These are phyloP conservation scores for Sinodicranocentrus sp. DNA, from an alignment of 2,888 invertebrate species.

Conservation along the genomic window DNA sequence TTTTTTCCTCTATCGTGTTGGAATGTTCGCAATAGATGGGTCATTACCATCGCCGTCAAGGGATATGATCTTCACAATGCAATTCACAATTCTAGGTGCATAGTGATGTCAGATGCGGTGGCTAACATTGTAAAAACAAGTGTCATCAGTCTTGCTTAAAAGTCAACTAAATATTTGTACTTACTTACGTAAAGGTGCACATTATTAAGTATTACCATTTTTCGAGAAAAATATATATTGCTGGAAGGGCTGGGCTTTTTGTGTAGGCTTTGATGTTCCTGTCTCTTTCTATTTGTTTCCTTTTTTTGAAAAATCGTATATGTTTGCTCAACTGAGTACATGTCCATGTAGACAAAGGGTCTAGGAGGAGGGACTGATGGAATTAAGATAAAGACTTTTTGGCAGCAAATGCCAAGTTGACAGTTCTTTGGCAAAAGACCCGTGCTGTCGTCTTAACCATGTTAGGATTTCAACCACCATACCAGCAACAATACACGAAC, in stretches of 20 bases:
- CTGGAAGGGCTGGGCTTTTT: background rate
- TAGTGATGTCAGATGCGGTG: too few relatives aligned
- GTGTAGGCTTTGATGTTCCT: background rate
- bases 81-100: too few relatives aligned
- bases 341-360: too few relatives aligned
- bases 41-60: slow-evolving; percentile 40
- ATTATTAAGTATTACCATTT: background rate
- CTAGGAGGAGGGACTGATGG: background rate
- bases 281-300: slow-evolving; percentile 3
- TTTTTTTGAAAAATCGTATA: background rate
- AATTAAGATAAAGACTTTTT: slow-evolving; percentile 37
- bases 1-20: background rate
- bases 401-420: slow-evolving; percentile 27
- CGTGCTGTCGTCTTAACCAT: too few relatives aligned
- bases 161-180: slow-evolving; percentile 39
- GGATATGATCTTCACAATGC: slow-evolving; percentile 8
- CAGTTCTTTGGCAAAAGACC: slow-evolving; percentile 25
- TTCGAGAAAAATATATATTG: background rate
- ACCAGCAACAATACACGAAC: too few relatives aligned
- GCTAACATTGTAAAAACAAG: slow-evolving; percentile 35
- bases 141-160: slow-evolving; percentile 48
- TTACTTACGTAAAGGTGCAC: slow-evolving; percentile 2
- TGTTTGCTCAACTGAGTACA: too few relatives aligned
- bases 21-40: slow-evolving; percentile 22
- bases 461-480: too few relatives aligned